A percentile compares a stretch with the other conserved stretches of the same genome.
phyloP scores from a whole-genome alignment of 2,888 invertebrate genomes.

The Hypercompe scribonia region DNA sequence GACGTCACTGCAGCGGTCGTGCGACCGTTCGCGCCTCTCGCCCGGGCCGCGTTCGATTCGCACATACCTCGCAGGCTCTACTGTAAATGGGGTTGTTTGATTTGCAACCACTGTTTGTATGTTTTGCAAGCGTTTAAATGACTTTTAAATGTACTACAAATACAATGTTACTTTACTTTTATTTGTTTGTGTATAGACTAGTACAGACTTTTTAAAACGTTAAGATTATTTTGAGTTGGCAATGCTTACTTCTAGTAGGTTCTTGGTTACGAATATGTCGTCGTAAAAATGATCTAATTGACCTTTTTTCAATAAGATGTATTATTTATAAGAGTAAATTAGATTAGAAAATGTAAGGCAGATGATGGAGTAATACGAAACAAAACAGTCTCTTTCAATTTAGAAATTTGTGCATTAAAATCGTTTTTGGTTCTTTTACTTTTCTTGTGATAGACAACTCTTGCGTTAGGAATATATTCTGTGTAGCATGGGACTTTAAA shows the following conservation, averaged over 20 bases:
- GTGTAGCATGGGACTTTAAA: no score
- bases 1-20: slow-evolving; percentile 76
- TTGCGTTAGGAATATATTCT: no score
- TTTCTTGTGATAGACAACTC: no score
- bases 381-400: neutral
- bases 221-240: neutral
- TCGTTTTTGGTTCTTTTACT: no score
- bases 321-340: no score
- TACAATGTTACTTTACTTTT: neutral
- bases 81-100: slow-evolving; percentile 43
- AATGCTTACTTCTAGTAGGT: neutral
- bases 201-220: neutral
- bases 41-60: slow-evolving; percentile 39
- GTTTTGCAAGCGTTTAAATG: slow-evolving; percentile 34
- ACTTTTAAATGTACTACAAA: neutral
- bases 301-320: neutral
- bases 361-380: neutral
- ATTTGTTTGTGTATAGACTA: neutral
- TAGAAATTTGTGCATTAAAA: neutral
- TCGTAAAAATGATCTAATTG: neutral
- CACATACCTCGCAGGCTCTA: slow-evolving; percentile 26
- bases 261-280: neutral
- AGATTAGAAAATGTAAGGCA: neutral
- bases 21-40: slow-evolving; percentile 44
- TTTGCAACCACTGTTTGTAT: slow-evolving; percentile 39